Evolutionary conservation across 1,140 invertebrate species (phyloP).

Genomic region (Bombus cullumanus): DNA sequence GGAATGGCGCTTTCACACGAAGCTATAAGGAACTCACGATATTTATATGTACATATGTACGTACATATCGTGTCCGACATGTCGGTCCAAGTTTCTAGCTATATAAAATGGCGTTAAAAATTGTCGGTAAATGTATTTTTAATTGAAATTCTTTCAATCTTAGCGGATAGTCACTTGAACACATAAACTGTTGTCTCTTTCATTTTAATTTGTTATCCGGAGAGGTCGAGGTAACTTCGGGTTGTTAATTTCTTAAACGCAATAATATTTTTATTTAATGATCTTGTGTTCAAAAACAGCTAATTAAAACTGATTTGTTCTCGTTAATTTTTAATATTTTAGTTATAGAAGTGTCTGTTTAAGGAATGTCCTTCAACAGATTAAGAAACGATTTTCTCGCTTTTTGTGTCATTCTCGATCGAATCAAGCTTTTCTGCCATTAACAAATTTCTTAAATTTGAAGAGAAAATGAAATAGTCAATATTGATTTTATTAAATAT

Average conservation of each 20-base stretch:
- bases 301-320: background rate
- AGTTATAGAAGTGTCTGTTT: background rate
- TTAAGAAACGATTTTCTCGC: no score
- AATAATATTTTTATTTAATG: background rate
- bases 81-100: background rate
- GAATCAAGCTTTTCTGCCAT: no score
- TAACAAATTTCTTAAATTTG: background rate
- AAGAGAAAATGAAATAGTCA: background rate
- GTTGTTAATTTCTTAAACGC: background rate
- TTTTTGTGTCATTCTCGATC: background rate
- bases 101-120: background rate
- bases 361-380: background rate
- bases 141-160: background rate
- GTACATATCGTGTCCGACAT: background rate
- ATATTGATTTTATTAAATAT: no score
- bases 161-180: no score
- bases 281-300: no score
- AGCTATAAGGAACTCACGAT: slow-evolving; percentile 58
- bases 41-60: slow-evolving; percentile 30
- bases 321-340: background rate
- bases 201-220: background rate
- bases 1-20: slow-evolving; percentile 74
- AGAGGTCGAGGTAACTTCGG: background rate
- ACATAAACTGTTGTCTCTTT: background rate
- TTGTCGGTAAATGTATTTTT: background rate